These are phyloP conservation scores for Dissostichus mawsoni DNA, from an alignment of 2,113 vertebrate genomes.

Conservation along the genomic window DNA sequence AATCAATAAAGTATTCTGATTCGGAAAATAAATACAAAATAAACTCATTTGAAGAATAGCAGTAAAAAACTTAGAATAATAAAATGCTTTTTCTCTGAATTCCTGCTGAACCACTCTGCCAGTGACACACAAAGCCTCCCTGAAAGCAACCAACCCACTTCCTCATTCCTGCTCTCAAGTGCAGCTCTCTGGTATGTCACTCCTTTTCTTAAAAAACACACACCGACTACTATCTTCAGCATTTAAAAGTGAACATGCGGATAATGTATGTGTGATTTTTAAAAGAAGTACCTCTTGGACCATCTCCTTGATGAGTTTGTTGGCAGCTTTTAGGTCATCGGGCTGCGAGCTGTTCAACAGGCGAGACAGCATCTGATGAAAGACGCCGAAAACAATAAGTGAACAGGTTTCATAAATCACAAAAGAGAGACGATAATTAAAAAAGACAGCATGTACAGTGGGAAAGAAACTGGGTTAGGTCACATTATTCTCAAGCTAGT, in stretches of 20 bases:
- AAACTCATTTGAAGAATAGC: background rate
- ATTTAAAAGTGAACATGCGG: background rate
- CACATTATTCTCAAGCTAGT: background rate
- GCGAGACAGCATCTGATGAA: constrained; percentile 91
- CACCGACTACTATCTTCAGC: background rate
- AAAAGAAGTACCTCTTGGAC: constrained; percentile 91
- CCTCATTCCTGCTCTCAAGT: background rate
- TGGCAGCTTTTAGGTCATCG: constrained; percentile 97
- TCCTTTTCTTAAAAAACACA: constrained; percentile 1
- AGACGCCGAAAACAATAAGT: constrained; percentile 7
- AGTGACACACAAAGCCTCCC: constrained; percentile 23
- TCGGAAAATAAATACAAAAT: background rate
- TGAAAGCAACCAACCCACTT: constrained; percentile 19
- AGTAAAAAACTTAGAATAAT: background rate
- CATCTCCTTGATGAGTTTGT: constrained; percentile 99
- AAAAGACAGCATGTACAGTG: background rate
- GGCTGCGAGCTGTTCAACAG: constrained; percentile 97
- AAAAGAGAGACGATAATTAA: background rate
- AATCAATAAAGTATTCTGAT: no score
- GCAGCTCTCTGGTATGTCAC: background rate
- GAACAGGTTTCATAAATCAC: background rate
- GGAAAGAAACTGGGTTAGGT: background rate
- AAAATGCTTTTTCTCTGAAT: constrained; percentile 15
- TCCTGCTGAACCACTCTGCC: constrained; percentile 37
- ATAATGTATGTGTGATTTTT: background rate